These are phyloP conservation scores for Mesorhabditis sp. DNA, from an alignment of 2,888 invertebrate species.

Conservation along the genomic window DNA sequence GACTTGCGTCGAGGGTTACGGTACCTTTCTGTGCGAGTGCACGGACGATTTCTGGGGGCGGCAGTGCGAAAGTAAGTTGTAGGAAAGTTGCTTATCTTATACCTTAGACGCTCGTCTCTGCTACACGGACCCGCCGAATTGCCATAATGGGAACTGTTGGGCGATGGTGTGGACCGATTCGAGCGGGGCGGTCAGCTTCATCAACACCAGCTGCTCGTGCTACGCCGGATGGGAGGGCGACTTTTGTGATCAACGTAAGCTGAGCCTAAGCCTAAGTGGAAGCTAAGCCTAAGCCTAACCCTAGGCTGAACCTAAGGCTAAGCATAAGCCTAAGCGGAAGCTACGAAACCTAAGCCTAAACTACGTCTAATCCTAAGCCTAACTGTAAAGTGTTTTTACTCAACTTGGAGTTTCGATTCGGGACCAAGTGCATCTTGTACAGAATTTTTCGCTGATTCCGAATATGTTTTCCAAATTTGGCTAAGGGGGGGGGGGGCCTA, in stretches of 20 bases:
- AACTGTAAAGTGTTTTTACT: no score
- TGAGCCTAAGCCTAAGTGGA: neutral
- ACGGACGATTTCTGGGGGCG: neutral
- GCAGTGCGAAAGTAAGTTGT: neutral
- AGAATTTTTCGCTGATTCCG: no score
- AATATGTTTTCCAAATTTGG: neutral
- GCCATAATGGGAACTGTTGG: neutral
- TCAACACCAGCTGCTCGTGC: slow-evolving; percentile 1
- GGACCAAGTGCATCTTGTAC: no score
- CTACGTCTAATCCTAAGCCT: no score
- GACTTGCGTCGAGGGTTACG: neutral
- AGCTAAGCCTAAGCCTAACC: neutral
- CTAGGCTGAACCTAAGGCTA: neutral
- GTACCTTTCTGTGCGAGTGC: neutral
- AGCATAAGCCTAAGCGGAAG: no score
- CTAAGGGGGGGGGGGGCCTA: neutral
- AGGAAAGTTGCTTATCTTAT: neutral
- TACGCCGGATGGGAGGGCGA: neutral
- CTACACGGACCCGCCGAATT: neutral
- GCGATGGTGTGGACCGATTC: neutral
- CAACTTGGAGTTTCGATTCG: no score
- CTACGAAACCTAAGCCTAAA: no score
- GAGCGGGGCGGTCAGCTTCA: neutral
- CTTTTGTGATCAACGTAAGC: neutral
- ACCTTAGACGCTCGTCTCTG: neutral